Conservation (phyloP, 2,113 vertebrate species). For the Greenwoodochromis staneri region DNA sequence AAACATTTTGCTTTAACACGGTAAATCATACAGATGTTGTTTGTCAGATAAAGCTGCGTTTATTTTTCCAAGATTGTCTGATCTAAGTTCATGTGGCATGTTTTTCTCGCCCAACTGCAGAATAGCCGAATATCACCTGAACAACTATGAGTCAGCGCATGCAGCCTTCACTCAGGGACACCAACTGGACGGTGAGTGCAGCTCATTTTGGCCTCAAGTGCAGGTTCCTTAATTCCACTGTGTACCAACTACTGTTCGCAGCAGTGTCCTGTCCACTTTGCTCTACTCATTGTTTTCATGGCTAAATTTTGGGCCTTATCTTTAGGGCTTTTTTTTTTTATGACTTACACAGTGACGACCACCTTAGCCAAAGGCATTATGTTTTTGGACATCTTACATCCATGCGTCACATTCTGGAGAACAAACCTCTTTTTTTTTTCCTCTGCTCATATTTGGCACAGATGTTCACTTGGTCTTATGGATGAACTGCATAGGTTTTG, state of each 20-base stretch:
- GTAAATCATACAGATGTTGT: neutral
- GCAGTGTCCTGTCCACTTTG: constrained; percentile 6
- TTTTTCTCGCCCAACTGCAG: constrained; percentile 58
- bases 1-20: neutral
- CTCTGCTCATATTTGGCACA: neutral
- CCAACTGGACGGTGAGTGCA: constrained; percentile 82
- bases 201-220: neutral
- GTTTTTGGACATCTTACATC: neutral
- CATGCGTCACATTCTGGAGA: neutral
- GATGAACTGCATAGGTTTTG: neutral
- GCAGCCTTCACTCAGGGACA: constrained; percentile 83
- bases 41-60: neutral
- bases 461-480: neutral
- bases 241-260: neutral
- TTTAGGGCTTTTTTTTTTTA: neutral
- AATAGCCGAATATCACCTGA: constrained; percentile 90
- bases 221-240: neutral
- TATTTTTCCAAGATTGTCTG: neutral
- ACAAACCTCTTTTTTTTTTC: neutral
- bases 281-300: neutral
- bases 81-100: neutral
- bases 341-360: neutral
- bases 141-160: constrained; percentile 79
- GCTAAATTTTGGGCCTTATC: neutral
- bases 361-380: neutral